Evolutionary conservation across 1,140 invertebrate genomes (phyloP), one percentile per base, ranked within the genome.

Genomic region (Thalassaphorura encarpata): DNA sequence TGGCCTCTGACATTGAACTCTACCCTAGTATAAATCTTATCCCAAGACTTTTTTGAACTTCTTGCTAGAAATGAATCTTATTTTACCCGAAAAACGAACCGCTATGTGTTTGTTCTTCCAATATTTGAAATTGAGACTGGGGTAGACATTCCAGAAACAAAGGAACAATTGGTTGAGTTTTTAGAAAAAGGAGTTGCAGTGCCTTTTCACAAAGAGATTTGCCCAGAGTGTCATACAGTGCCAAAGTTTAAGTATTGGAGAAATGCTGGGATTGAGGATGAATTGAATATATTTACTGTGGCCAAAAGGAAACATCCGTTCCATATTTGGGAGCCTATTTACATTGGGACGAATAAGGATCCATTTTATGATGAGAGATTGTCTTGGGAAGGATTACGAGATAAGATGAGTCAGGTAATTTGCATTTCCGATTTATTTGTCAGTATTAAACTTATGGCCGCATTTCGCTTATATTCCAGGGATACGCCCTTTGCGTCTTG

Each of bases 191-290:
- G 83, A 36, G 80, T 81, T 18, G 89, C 87, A 0, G 86, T 93
- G 64, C 87, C 88, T 15, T 94, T 94, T 69, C 90, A 94, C 69
- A 89, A 92, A 69, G 86, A 85, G 66, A 78, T 93, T 1, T 94
- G 89, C 66, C 78, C 87, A 11, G 81, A 81, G 40, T 94, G 90
- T 68, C 90, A 94, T 68, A 87, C 84, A 40, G 85, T 93, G 52
- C 89, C 90, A 1, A 83, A 83, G 67, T 80, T 81, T 21, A 82
- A 86, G 66, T 84, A 90, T 65, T 92, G 87, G 86, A 79, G 84
- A 68, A 54, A 43, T 13, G 51, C 52, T 13, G 46, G 15, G 13
- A 41, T 62, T 16, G 21, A 43, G 6, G 1, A 67, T 11, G 33
- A 36, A 36, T n/a, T 36, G 11, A n/a, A 36, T 11, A 80, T 92